phyloP scores from a whole-genome alignment of 2,113 vertebrate genomes.

The Psammodynastes pulverulentus region DNA sequence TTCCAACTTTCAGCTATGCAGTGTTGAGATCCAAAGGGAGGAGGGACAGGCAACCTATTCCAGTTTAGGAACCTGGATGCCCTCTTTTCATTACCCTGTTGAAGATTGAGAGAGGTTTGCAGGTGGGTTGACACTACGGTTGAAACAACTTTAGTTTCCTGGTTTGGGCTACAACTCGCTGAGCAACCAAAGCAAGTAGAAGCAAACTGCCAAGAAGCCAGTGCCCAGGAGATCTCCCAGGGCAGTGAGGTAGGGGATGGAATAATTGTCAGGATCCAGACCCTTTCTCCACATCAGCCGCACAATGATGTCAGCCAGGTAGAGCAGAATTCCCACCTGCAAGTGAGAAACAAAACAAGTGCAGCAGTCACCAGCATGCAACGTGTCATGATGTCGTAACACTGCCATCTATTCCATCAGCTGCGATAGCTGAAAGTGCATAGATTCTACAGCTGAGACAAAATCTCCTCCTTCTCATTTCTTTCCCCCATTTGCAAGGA shows the following conservation, averaged over 20 bases:
- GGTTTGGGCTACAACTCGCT: slow-evolving; percentile 16
- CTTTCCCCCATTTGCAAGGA: background rate
- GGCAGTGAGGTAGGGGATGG: slow-evolving; percentile 96
- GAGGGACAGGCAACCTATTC: background rate
- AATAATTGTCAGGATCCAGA: slow-evolving; percentile 92
- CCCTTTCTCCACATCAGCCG: slow-evolving; percentile 84
- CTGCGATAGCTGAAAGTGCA: background rate
- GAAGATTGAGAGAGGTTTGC: accelerated
- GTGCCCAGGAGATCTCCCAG: slow-evolving; percentile 93
- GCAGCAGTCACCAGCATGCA: background rate
- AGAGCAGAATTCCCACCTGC: slow-evolving; percentile 89
- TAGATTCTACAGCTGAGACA: background rate
- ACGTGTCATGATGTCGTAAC: background rate
- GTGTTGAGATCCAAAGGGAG: background rate
- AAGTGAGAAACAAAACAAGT: background rate
- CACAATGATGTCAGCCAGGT: slow-evolving; percentile 86
- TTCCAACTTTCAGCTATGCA: accelerated
- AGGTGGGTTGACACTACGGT: accelerated
- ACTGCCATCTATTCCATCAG: background rate
- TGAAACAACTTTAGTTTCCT: slow-evolving; percentile 41
- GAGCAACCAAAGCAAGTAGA: slow-evolving; percentile 66
- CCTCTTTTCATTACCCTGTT: background rate
- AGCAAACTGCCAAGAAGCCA: slow-evolving; percentile 85
- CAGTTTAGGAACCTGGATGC: background rate
- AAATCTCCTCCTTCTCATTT: background rate